Base-by-base conservation (phyloP, 1,140 invertebrate species). In the Drosophila ogumai region DNA sequence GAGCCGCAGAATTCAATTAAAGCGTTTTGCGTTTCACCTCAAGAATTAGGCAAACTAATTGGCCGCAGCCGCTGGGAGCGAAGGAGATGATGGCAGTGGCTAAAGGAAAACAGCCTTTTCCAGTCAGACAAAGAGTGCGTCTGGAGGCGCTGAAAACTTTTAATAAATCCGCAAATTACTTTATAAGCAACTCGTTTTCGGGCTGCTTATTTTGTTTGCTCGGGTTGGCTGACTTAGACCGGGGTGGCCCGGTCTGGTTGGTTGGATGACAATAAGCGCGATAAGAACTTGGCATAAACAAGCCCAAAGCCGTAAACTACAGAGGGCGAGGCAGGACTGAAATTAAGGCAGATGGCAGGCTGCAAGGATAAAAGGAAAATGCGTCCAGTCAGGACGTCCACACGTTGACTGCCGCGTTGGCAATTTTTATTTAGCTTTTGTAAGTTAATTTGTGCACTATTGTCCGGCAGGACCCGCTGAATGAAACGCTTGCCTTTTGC, bases 381-480 rank as follows among this genome's bases (percentile, higher is more conserved):
- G 74, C 67, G 64, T 66, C 73, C 73, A 66, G 73, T 41, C 73
- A 61, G 75, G 50, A 41, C 34, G 47, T 36, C 25, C 40, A 79
- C 65, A 67, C 74, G 44, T 75, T 74, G 63, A 75, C 78, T 61
- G 76, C 81, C 76, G 85, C 85, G 78, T 75, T 90, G 87, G 84
- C 85, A 72, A 71, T 84, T 88, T 88, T 88, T 88, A 90, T 90
- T 90, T 85, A 79, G 85, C 85, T 85, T 81, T 88, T 85, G 85
- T 90, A 81, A 90, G 85, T 88, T 88, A 88, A 88, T 88, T 88
- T 90, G 85, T 63, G 65, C 85, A 90, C 85, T 90, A 88, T 88
- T 88, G 85, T 88, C 69, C 74, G 61, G 74, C 66, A 41, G 52
- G 68, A 69, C 65, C 43, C 50, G 65, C 44, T 46, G 52, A 72